Base-by-base conservation (phyloP, 2,888 invertebrate species). In the Autographa gamma region DNA sequence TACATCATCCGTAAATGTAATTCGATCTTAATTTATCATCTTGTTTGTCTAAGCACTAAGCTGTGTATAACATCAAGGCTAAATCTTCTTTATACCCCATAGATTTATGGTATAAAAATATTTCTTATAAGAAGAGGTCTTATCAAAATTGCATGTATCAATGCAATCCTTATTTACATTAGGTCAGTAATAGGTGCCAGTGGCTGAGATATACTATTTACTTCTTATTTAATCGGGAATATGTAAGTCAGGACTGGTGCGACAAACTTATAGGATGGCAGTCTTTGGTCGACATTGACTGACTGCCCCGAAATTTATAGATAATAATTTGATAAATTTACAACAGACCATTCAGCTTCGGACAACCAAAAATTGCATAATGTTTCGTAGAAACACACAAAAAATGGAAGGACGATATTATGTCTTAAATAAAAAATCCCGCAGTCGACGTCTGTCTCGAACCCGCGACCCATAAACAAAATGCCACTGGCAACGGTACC, bases 401-500 rank as follows among this genome's bases (percentile, higher is more conserved):
- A 58, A 19, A 63, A 74, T 60, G 34, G 9, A 14, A 70, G 72
- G 61, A 70, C 34, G 52, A 32, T 70, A 38, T 65, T 70, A 38
- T 65, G 41, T 25, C 60, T 60, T 60, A 19, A 52, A 58, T 31
- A 69, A 68, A 70, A 75, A 86, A 81, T 76, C 78, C 65, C 70
- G 78, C 80, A 74, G 81, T 82, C 80, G 74, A 80, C 79, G 81
- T 71, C 71, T 66, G 85, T 77, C 79, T 83, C 83, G 85, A 86
- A 85, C 86, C 86, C 86, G 84, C 89, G 90, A 91, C 90, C 91
- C 86, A 91, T 90, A 90, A 91, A 88, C 87, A 84, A 88, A 90
- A 89, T 87, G 90, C 88, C 89, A 87, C 82, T 79, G 87, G 83
- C 90, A 90, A 90, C 90, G 90, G 90, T 89, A 89, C 78, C 56